phyloP scores from a whole-genome alignment of 2,113 vertebrate genomes.

The Rynchops niger region DNA sequence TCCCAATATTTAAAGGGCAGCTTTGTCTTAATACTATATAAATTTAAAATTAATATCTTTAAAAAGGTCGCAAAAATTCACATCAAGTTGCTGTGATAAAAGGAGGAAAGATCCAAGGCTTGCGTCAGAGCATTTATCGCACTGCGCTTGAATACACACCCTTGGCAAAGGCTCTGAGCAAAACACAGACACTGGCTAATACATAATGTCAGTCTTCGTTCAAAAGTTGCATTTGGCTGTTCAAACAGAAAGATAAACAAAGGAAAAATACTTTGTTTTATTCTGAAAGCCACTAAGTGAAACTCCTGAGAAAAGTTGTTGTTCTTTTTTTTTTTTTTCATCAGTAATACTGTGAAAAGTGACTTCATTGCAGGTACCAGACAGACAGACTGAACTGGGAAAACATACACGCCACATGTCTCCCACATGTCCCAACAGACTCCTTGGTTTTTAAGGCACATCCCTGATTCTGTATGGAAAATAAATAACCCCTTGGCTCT shows the following conservation, averaged over 20 bases:
- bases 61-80: neutral
- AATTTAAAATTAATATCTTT: neutral
- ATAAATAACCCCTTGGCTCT: neutral
- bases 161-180: neutral
- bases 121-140: neutral
- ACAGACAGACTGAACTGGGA: neutral
- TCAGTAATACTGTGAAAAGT: neutral
- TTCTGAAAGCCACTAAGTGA: neutral
- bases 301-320: neutral
- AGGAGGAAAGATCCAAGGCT: neutral
- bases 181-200: neutral
- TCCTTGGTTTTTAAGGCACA: neutral
- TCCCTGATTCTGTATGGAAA: neutral
- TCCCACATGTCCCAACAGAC: neutral
- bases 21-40: neutral
- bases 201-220: neutral
- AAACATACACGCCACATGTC: neutral
- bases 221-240: neutral
- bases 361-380: neutral
- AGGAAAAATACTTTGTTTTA: neutral
- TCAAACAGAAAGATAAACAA: neutral
- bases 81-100: neutral
- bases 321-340: neutral
- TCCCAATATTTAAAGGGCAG: neutral
- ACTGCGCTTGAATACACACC: neutral